Evolutionary conservation across 1,140 invertebrate species (phyloP), one percentile per base, ranked within the genome.

Genomic region (Melitaea cinxia): DNA sequence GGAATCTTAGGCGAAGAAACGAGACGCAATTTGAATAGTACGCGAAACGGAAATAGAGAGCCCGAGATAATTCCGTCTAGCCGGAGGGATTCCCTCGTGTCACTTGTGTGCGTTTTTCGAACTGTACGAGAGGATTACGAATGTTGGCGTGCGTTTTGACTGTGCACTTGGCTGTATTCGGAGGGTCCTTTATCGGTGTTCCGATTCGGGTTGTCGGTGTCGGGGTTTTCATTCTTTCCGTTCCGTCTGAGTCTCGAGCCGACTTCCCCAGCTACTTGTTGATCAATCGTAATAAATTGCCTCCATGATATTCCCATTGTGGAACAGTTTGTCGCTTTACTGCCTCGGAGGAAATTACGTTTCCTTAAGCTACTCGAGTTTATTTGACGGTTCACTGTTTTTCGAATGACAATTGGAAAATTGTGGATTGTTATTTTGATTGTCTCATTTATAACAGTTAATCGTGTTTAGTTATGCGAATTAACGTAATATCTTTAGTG

Each of bases 251-350:
- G 72, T 62, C 64, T 68, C 61, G 61, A 37, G 47, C 68, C 69
- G 73, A 68, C 67, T 83, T 83, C 83, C 86, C 86, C 85, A 78
- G 83, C 87, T 78, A 90, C 88, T 90, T 90, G 88, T 90, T 90
- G 88, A 90, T 88, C 88, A 88, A 83, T 90, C 79, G 84, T 88
- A 88, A 90, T 90, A 89, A 89, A 90, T 88, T 88, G 83, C 85
- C 80, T 79, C 81, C 83, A 79, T 90, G 84, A 90, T 88, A 83
- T 86, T 88, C 87, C 87, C 85, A 88, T 90, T 90, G 88, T 90
- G 80, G 82, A 87, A 77, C 78, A 65, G 85, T 87, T 90, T 88
- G 88, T 88, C 88, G 88, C 80, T 90, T 88, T 84, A 83, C 83
- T 88, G 88, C 82, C 77, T 85, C 65, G 37, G 73, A 86, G 85